Conservation (phyloP, 1,140 invertebrate species). For the Akabosia matsudoensis region DNA sequence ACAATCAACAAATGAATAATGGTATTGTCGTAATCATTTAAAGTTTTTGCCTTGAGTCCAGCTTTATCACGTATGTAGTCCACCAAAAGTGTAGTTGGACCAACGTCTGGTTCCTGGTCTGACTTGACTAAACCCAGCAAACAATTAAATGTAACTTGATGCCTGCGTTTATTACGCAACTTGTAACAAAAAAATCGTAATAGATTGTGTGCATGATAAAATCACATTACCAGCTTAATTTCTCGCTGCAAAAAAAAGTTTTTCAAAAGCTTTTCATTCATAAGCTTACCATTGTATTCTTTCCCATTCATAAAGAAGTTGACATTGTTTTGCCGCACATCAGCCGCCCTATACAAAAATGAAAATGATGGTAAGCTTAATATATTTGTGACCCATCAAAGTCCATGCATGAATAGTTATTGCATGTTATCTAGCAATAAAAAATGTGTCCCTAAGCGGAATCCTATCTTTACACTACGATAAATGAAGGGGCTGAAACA, state of each 20-base stretch:
- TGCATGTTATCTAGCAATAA: no score
- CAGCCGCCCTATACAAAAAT: slow-evolving; percentile 6
- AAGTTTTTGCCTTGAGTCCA: slow-evolving; percentile 67
- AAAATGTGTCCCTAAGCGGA: no score
- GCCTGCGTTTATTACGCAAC: no score
- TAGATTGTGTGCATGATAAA: background rate
- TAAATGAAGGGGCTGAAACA: no score
- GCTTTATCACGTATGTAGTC: slow-evolving; percentile 66
- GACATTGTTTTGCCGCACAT: slow-evolving; percentile 26
- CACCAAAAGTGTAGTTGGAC: slow-evolving; percentile 54
- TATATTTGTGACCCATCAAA: no score
- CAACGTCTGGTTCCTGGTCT: slow-evolving; percentile 10
- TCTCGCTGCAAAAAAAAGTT: no score
- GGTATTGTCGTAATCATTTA: no score
- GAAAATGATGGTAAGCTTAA: background rate
- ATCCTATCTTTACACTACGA: no score
- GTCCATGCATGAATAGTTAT: no score
- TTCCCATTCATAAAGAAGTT: slow-evolving; percentile 42
- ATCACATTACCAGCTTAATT: background rate
- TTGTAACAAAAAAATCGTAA: background rate
- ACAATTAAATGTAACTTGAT: no score
- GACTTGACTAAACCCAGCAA: slow-evolving; percentile 21
- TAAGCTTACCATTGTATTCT: slow-evolving; percentile 36
- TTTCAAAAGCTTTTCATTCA: background rate
- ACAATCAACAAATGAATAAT: background rate